Conservation (phyloP, 2,797 vertebrate species). For the Hydrolagus colliei region DNA sequence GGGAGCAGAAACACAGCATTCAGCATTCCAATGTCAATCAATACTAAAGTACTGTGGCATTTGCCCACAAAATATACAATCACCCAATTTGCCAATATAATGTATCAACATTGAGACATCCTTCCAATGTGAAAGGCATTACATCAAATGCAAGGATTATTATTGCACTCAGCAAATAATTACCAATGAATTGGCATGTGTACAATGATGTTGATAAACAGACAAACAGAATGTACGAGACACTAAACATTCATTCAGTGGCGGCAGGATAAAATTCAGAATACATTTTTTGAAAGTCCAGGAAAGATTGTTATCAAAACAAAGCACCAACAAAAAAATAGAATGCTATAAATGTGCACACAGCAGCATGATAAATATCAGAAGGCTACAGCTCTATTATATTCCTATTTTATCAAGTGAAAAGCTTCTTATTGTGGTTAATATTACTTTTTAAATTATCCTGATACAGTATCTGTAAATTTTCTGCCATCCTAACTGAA, state of each 20-base stretch:
- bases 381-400: neutral
- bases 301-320: neutral
- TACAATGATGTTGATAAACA: no score
- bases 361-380: neutral
- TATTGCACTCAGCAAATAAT: no score
- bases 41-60: no score
- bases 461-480: neutral
- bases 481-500: neutral
- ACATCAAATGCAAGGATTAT: no score
- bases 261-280: neutral
- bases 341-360: neutral
- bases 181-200: no score
- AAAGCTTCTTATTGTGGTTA: neutral
- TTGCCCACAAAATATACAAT: no score
- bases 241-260: neutral
- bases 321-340: neutral
- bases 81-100: no score
- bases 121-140: no score
- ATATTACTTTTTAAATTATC: neutral
- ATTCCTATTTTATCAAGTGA: neutral
- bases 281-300: neutral
- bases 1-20: no score
- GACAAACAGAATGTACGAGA: neutral
- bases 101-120: no score
- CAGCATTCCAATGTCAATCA: no score